Percentiles rank a stretch among this genome's conserved stretches.
Evolutionary conservation across 2,888 invertebrate species (phyloP).

Genomic region (Arge pagana): DNA sequence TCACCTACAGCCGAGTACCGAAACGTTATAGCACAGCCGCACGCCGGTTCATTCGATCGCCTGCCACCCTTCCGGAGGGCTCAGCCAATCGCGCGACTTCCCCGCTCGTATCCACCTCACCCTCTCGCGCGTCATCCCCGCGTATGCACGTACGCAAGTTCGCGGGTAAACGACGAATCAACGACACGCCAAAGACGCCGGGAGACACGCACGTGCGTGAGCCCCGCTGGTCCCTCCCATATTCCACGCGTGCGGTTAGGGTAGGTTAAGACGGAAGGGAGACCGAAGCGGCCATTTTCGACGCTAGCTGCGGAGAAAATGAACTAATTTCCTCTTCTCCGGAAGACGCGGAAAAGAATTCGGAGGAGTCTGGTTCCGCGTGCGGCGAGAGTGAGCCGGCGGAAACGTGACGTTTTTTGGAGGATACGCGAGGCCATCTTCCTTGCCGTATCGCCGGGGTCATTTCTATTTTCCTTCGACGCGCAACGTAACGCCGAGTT

Average conservation of each 20-base stretch:
- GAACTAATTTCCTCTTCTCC: no score
- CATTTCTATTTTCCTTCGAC: conserved; percentile 24
- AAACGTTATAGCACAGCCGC: no score
- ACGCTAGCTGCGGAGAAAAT: background rate
- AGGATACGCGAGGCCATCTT: no score
- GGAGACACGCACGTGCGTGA: conserved; percentile 27
- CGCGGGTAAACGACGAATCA: conserved; percentile 14
- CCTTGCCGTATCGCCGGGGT: conserved; percentile 14
- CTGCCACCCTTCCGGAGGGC: conserved; percentile 21
- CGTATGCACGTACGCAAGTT: conserved; percentile 16
- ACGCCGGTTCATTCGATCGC: conserved; percentile 26
- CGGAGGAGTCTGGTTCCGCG: no score
- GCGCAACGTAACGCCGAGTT: conserved; percentile 40
- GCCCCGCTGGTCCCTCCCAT: conserved; percentile 34
- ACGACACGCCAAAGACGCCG: conserved; percentile 16
- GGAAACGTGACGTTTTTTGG: no score
- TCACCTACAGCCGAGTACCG: conserved; percentile 6
- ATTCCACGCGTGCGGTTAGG: conserved; percentile 23
- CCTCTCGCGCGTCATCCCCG: conserved; percentile 16
- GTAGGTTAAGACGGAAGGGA: conserved; percentile 34
- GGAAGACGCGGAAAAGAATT: no score
- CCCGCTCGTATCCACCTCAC: no score
- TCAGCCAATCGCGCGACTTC: conserved; percentile 22
- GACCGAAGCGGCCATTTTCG: conserved; percentile 31
- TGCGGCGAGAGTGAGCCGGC: no score